phyloP scores from a whole-genome alignment of 2,797 vertebrate genomes.

The Scomberomorus guttatus region DNA sequence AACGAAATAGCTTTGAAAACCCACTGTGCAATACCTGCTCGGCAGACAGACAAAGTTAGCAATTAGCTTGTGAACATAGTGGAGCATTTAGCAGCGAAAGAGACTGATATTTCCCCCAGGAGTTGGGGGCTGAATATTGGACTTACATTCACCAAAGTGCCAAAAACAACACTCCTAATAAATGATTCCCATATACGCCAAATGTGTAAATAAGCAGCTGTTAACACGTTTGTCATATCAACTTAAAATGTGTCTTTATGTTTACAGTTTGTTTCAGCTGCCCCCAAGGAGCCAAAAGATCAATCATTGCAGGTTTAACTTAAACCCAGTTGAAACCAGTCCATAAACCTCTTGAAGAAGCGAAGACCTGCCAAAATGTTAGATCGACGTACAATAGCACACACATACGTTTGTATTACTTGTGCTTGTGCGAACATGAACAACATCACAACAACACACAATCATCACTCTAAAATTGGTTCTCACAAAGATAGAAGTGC shows the following conservation, averaged over 20 bases:
- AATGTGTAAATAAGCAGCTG: not conserved
- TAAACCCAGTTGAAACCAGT: not conserved
- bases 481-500: constrained; percentile 18
- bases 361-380: constrained; percentile 14
- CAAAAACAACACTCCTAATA: not conserved
- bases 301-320: constrained; percentile 1
- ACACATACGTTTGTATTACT: constrained; percentile 2
- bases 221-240: not conserved
- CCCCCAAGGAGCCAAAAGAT: not conserved
- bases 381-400: not conserved
- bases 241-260: not conserved
- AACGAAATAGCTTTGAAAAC: not conserved
- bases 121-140: not conserved
- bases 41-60: too few species aligned
- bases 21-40: not conserved
- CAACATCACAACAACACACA: constrained; percentile 2
- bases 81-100: too few species aligned
- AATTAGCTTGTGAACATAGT: too few species aligned
- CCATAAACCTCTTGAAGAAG: not conserved
- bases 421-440: not conserved
- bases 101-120: too few species aligned
- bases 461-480: constrained; percentile 12
- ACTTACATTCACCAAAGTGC: not conserved
- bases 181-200: not conserved
- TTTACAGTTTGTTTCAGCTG: not conserved